Evolutionary conservation across 2,888 invertebrate genomes (phyloP).

Genomic region (Diarsia rubi): DNA sequence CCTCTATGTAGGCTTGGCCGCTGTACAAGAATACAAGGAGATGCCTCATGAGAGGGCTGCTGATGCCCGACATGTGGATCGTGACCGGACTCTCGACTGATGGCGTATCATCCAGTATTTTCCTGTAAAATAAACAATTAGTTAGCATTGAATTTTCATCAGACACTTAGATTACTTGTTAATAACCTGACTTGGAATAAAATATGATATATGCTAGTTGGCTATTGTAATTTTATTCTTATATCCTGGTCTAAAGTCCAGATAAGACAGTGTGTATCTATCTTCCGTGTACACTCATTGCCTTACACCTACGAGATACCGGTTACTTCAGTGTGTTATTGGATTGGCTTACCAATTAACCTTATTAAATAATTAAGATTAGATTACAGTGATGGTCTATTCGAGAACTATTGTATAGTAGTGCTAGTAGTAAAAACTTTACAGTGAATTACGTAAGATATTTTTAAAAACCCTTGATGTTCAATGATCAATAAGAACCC

Average conservation of each 20-base stretch:
- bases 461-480: conserved; percentile 16
- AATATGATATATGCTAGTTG: conserved; percentile 25
- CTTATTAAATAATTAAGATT: conserved; percentile 70
- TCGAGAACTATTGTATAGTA: conserved; percentile 54
- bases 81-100: conserved; percentile 93
- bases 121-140: conserved; percentile 83
- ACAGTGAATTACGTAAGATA: conserved; percentile 20
- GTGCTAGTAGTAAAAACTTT: conserved; percentile 46
- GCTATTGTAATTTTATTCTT: conserved; percentile 47
- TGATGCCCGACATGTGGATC: conserved; percentile 96
- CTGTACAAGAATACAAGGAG: conserved; percentile 96
- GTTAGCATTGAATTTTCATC: conserved; percentile 30
- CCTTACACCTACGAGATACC: conserved; percentile 63
- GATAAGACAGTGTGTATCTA: conserved; percentile 49
- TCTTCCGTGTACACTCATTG: conserved; percentile 49
- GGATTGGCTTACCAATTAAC: conserved; percentile 70
- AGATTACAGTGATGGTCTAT: conserved; percentile 64
- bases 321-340: conserved; percentile 60
- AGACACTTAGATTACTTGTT: conserved; percentile 24
- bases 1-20: conserved; percentile 95
- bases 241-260: conserved; percentile 62
- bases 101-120: conserved; percentile 94
- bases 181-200: conserved; percentile 38
- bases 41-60: conserved; percentile 95
- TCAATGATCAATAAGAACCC: neutral